Percentiles rank a stretch among this genome's conserved stretches.
These are phyloP conservation scores for Phalera bucephala DNA, from an alignment of 2,888 invertebrate genomes.

Conservation along the genomic window DNA sequence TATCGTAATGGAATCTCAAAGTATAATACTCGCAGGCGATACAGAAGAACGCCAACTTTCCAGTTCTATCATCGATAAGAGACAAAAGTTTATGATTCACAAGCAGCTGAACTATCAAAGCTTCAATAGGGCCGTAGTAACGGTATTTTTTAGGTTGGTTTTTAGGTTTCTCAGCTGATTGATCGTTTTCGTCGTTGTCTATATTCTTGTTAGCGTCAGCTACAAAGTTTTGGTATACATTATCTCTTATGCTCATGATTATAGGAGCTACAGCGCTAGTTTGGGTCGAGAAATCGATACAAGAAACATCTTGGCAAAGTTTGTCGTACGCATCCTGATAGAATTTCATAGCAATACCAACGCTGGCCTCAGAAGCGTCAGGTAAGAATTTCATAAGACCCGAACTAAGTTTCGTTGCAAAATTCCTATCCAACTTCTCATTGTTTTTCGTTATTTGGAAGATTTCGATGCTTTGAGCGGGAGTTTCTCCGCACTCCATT, in stretches of 20 bases:
- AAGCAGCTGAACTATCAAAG: constrained; percentile 59
- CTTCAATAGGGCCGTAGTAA: constrained; percentile 74
- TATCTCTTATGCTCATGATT: constrained; percentile 77
- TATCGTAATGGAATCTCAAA: constrained; percentile 71
- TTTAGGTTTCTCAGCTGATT: constrained; percentile 60
- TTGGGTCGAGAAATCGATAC: constrained; percentile 61
- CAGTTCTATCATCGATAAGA: constrained; percentile 70
- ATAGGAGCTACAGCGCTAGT: constrained; percentile 73
- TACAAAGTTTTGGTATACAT: constrained; percentile 74
- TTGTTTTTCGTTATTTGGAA: constrained; percentile 52
- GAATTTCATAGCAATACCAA: constrained; percentile 65
- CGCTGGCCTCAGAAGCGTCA: constrained; percentile 68
- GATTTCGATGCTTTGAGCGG: constrained; percentile 51
- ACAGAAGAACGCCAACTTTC: constrained; percentile 75
- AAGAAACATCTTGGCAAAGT: constrained; percentile 52
- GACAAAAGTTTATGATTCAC: constrained; percentile 66
- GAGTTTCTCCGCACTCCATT: constrained; percentile 60
- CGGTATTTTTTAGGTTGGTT: constrained; percentile 69
- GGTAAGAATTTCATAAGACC: constrained; percentile 62
- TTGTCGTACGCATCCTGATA: constrained; percentile 63
- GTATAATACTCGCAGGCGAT: constrained; percentile 77
- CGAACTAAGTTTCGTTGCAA: constrained; percentile 58
- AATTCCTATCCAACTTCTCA: constrained; percentile 61
- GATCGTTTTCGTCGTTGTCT: constrained; percentile 69
- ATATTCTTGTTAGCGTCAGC: constrained; percentile 69